Percentiles rank a stretch among this genome's conserved stretches.
These are phyloP conservation scores for Fregata magnificens DNA, from an alignment of 2,113 vertebrate genomes.

Conservation along the genomic window DNA sequence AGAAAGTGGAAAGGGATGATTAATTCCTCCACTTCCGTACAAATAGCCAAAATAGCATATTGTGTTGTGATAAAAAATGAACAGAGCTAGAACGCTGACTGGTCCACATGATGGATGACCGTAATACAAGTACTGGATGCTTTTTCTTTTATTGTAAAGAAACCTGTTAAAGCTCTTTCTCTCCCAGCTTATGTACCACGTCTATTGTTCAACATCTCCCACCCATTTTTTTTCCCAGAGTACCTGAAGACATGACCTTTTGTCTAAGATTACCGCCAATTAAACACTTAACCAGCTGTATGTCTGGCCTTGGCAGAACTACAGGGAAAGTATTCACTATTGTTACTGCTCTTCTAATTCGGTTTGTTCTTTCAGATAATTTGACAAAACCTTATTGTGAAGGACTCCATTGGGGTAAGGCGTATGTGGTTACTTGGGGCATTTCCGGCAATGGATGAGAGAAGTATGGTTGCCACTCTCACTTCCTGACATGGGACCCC, in stretches of 20 bases:
- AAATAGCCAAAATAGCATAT: not conserved
- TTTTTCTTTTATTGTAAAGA: not conserved
- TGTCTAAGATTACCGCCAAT: not conserved
- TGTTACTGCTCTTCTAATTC: not conserved
- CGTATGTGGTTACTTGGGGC: not conserved
- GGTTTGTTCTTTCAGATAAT: not conserved
- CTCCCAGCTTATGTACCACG: not conserved
- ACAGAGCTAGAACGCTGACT: not conserved
- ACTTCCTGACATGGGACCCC: not conserved
- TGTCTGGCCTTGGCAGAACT: not conserved
- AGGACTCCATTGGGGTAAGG: not conserved
- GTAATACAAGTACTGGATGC: fast-evolving
- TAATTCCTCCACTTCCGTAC: not conserved
- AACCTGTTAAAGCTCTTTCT: not conserved
- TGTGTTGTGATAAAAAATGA: not conserved
- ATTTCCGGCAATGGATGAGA: not conserved
- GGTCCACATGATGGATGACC: not conserved
- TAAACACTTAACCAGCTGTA: conserved; percentile 21
- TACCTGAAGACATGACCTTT: not conserved
- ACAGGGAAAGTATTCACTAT: conserved; percentile 3
- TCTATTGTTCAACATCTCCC: not conserved
- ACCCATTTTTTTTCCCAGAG: not conserved
- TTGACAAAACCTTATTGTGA: not conserved
- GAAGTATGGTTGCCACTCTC: not conserved
- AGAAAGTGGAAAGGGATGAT: not conserved